Conservation (phyloP, 2,113 vertebrate species). For the Plectropomus leopardus region DNA sequence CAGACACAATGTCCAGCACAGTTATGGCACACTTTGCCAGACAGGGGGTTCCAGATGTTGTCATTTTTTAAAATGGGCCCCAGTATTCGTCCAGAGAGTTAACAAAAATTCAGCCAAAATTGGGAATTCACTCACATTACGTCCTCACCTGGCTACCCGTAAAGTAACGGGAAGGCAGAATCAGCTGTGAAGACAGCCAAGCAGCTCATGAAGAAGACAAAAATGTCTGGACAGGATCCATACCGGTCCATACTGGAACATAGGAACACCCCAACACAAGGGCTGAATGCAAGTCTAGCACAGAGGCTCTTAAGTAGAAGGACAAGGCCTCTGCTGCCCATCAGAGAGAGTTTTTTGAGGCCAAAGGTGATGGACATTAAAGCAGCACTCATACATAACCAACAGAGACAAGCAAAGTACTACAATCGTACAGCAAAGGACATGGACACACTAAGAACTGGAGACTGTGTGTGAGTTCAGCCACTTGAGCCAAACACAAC, state of each 20-base stretch:
- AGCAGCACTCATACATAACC: background rate
- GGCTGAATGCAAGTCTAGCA: background rate
- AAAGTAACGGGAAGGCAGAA: constrained; percentile 13
- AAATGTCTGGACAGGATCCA: background rate
- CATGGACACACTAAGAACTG: background rate
- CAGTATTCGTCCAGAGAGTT: background rate
- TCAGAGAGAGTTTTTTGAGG: background rate
- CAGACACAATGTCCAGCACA: background rate
- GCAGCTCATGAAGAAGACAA: background rate
- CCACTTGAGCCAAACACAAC: background rate
- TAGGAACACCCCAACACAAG: background rate
- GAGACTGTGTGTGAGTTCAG: constrained; percentile 1
- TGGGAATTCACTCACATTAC: constrained; percentile 12
- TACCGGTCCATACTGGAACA: background rate
- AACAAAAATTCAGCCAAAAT: background rate
- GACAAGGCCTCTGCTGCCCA: background rate
- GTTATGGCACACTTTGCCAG: constrained; percentile 4
- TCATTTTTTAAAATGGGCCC: background rate
- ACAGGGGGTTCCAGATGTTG: background rate
- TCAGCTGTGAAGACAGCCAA: constrained; percentile 3
- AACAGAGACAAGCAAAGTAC: background rate
- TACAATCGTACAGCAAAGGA: background rate
- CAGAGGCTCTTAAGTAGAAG: background rate
- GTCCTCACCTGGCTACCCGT: background rate
- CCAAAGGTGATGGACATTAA: background rate